Base-by-base conservation (phyloP, 2,113 vertebrate genomes). In the Smithornis capensis region DNA sequence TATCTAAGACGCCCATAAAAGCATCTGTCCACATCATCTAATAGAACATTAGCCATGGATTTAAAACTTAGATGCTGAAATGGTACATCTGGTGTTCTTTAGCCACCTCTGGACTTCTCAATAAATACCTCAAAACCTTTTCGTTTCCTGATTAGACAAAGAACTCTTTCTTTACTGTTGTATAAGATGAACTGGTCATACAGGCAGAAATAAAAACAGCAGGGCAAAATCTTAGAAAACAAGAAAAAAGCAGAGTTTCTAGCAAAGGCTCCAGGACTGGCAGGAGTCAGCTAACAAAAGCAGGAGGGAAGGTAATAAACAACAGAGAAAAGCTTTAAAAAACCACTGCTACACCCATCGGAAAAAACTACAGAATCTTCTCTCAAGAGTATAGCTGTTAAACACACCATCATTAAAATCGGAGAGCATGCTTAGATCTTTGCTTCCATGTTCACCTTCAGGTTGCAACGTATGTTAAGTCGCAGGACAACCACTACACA, bases 401-500 rank as follows among this genome's bases (percentile, higher is more conserved):
- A 75, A 83, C 25, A 18, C n/a, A 77, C 5, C 29, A 37, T 13
- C 13, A 50, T 31, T 42, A 40, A 24, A 85, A 42, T 14, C 14
- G n/a, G 53, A 53, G 83, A 33, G 6, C 11, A 87, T 5, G 23
- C 8, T n/a, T 19, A 28, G 25, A 59, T 23, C 19, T 50, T 59
- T 24, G 7, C 23, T 64, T 56, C 24, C 11, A 29, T 0, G 1
- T 27, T n/a, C 27, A 40, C 25, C 9, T 60, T 14, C 28, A 19
- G 47, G 7, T n/a, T 67, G 8, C 47, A 57, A 29, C 0, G 3
- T 8, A 23, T 28, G 53, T 1, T n/a, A 18, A 55, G 25, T 17
- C 8, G 15, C 23, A 56, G 6, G 5, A 45, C 0, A 2, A 38
- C 4, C 53, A 64, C 12, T 80, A 29, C n/a, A 47, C 6, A 2